These are phyloP conservation scores for Upupa epops DNA, from an alignment of 2,113 vertebrate species.

Conservation along the genomic window DNA sequence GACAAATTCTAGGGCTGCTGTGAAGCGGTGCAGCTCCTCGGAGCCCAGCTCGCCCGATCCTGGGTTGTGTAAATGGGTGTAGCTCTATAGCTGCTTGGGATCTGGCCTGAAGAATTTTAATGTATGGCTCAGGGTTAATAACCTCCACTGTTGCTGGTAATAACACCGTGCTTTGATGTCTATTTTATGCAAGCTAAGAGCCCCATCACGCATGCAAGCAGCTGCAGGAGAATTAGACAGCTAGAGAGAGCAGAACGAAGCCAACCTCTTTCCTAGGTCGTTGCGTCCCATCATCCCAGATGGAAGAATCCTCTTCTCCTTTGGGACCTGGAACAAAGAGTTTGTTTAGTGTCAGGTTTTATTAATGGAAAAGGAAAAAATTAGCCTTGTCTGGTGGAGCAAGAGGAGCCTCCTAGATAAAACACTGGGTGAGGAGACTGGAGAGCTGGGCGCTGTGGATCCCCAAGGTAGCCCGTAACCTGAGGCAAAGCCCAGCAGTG, in stretches of 20 bases:
- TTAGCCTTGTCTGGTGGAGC: neutral
- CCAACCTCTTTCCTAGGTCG: slow-evolving; percentile 89
- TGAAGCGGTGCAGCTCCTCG: neutral
- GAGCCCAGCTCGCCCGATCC: neutral
- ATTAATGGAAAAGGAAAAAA: neutral
- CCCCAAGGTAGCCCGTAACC: neutral
- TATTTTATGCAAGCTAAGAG: slow-evolving; percentile 44
- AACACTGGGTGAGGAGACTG: neutral
- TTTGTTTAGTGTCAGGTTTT: neutral
- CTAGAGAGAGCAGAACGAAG: neutral
- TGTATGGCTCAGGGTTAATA: slow-evolving; percentile 29
- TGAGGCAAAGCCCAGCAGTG: neutral
- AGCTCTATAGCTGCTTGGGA: slow-evolving; percentile 44
- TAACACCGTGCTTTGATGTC: slow-evolving; percentile 41
- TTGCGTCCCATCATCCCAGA: slow-evolving; percentile 73
- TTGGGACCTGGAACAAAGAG: slow-evolving; percentile 79
- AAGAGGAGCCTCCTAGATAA: neutral
- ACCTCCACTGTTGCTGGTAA: slow-evolving; percentile 44
- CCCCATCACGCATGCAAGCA: slow-evolving; percentile 16
- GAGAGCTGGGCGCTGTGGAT: neutral
- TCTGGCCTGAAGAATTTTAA: slow-evolving; percentile 51
- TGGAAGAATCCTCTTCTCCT: slow-evolving; percentile 85
- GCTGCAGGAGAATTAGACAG: slow-evolving; percentile 27
- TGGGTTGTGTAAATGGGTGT: slow-evolving; percentile 12
- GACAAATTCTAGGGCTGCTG: neutral